Percentiles rank a stretch among this genome's conserved stretches.
Conservation (phyloP, 2,888 invertebrate genomes). For the Sclerodermus sp. region DNA sequence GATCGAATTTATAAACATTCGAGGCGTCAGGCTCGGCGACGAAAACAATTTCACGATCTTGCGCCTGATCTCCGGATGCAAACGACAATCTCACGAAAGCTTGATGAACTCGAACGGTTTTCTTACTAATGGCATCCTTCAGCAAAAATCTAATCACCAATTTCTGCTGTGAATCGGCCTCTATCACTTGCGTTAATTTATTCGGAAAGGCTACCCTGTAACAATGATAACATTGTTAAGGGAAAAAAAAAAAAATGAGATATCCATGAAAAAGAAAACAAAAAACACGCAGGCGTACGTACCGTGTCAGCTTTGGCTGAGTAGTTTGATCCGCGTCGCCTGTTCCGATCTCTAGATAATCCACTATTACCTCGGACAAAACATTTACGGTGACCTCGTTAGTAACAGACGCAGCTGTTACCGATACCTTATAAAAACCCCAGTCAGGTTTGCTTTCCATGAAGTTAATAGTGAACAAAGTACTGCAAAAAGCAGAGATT, state of each 20-base stretch:
- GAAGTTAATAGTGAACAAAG: conserved; percentile 76
- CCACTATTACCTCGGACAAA: conserved; percentile 74
- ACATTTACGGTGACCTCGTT: conserved; percentile 67
- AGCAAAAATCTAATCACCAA: conserved; percentile 80
- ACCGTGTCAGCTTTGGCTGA: conserved; percentile 72
- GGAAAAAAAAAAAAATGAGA: background rate
- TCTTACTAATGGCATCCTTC: conserved; percentile 69
- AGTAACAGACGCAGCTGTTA: conserved; percentile 70
- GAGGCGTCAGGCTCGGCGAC: conserved; percentile 85
- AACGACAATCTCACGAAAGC: conserved; percentile 82
- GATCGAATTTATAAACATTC: conserved; percentile 84
- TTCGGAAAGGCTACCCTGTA: conserved; percentile 72
- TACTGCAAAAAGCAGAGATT: too few relatives aligned
- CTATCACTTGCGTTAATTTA: conserved; percentile 69
- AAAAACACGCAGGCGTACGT: too few relatives aligned
- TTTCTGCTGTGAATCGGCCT: conserved; percentile 89
- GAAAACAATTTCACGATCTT: conserved; percentile 85
- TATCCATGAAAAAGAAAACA: background rate
- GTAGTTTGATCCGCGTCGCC: conserved; percentile 89
- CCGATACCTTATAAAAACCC: conserved; percentile 80
- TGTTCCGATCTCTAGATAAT: conserved; percentile 81
- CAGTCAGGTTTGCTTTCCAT: conserved; percentile 76
- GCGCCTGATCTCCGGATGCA: conserved; percentile 50
- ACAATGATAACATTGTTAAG: conserved; percentile 1
- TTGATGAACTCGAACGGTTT: conserved; percentile 78